A percentile compares a stretch with the other conserved stretches of the same genome.
Conservation (phyloP, 2,113 vertebrate genomes). For the Sardina pilchardus region DNA sequence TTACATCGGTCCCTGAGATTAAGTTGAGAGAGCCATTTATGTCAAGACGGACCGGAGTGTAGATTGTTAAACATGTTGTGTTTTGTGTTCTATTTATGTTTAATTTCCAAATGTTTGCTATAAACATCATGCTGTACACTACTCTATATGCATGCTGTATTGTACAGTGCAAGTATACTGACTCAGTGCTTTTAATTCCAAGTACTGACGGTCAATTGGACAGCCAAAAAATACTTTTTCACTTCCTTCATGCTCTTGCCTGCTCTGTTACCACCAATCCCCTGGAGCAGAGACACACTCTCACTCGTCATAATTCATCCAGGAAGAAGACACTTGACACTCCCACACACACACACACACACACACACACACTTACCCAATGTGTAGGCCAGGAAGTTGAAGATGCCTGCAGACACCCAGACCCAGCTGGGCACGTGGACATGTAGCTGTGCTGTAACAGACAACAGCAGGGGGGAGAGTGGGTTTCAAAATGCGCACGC, state of each 20-base stretch:
- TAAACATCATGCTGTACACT: no score
- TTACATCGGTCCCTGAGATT: background rate
- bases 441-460: conserved; percentile 71
- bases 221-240: no score
- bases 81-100: no score
- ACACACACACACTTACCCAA: conserved; percentile 79
- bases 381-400: conserved; percentile 95
- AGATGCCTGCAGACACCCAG: conserved; percentile 90
- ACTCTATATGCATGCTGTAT: background rate
- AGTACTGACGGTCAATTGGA: background rate
- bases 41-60: background rate
- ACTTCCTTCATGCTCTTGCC: no score
- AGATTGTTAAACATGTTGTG: no score
- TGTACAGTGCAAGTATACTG: no score
- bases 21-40: background rate
- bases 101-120: no score
- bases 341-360: background rate
- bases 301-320: background rate
- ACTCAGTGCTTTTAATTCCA: background rate
- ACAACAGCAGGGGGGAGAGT: background rate
- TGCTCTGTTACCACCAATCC: no score
- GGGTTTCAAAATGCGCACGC: no score
- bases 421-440: conserved; percentile 87
- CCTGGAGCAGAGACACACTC: background rate
- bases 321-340: background rate